Percentiles rank a stretch among this genome's conserved stretches.
Evolutionary conservation across 2,797 vertebrate species (phyloP).

Genomic region (Gymnoscopelus braueri): DNA sequence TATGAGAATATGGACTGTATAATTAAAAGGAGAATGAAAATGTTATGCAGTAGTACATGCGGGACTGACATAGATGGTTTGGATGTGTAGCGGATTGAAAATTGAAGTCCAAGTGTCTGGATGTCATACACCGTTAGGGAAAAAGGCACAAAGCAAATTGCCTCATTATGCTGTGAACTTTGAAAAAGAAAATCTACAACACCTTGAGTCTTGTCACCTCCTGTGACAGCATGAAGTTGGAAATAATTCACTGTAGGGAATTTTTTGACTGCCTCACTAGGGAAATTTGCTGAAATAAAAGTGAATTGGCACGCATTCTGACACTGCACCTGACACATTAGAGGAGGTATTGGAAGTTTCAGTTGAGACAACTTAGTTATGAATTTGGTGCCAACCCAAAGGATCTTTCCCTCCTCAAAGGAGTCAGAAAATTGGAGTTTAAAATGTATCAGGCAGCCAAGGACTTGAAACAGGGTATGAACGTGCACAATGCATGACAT

Average conservation of each 20-base stretch:
- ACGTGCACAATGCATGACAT: constrained; percentile 63
- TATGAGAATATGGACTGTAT: constrained; percentile 45
- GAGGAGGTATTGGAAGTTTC: constrained; percentile 67
- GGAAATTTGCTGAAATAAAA: constrained; percentile 64
- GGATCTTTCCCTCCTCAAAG: constrained; percentile 68
- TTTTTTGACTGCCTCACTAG: constrained; percentile 62
- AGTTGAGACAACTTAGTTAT: constrained; percentile 74
- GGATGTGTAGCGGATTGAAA: constrained; percentile 58
- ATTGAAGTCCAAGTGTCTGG: constrained; percentile 66
- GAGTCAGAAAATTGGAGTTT: constrained; percentile 48
- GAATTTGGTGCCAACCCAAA: constrained; percentile 66
- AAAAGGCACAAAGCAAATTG: constrained; percentile 66
- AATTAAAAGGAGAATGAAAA: constrained; percentile 57
- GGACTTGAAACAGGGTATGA: constrained; percentile 62
- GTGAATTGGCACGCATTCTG: constrained; percentile 68
- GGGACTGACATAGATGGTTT: constrained; percentile 54
- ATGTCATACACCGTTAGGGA: constrained; percentile 67
- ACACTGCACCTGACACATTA: constrained; percentile 67
- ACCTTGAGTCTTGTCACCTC: constrained; percentile 61
- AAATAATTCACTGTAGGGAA: constrained; percentile 73
- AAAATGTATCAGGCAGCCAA: constrained; percentile 69
- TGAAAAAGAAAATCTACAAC: constrained; percentile 66
- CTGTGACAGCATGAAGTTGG: constrained; percentile 63
- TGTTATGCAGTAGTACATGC: constrained; percentile 35
- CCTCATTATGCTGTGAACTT: constrained; percentile 69